phyloP scores from a whole-genome alignment of 2,888 invertebrate genomes.

The Pelosia muscerda region DNA sequence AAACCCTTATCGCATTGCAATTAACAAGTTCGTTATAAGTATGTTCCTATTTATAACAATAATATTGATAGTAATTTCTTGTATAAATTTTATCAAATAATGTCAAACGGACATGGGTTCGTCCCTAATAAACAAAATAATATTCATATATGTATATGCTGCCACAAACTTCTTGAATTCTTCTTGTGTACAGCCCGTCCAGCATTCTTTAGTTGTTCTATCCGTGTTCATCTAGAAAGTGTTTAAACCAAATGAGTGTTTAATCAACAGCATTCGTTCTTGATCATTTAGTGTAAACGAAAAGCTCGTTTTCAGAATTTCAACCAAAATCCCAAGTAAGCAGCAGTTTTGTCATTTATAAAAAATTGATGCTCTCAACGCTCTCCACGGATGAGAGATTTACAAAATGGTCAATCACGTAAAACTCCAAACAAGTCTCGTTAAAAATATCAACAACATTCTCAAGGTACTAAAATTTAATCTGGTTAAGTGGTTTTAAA shows the following conservation, averaged over 20 bases:
- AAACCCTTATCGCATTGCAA: conserved; percentile 11
- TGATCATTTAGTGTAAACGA: no score
- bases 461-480: conserved; percentile 12
- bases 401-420: background rate
- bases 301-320: no score
- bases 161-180: no score
- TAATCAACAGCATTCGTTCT: no score
- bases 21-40: background rate
- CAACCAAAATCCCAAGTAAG: no score
- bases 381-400: background rate
- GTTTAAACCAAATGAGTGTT: no score
- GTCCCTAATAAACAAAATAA: no score
- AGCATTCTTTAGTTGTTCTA: no score
- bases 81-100: background rate
- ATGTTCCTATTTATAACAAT: background rate
- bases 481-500: conserved; percentile 13
- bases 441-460: conserved; percentile 12
- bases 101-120: background rate
- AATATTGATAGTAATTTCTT: background rate
- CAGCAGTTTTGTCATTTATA: no score
- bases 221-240: no score
- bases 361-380: background rate
- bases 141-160: no score
- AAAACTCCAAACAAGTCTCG: background rate
- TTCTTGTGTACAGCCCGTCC: no score